phyloP scores from a whole-genome alignment of 1,140 invertebrate species.

The Oscheius sp. region DNA sequence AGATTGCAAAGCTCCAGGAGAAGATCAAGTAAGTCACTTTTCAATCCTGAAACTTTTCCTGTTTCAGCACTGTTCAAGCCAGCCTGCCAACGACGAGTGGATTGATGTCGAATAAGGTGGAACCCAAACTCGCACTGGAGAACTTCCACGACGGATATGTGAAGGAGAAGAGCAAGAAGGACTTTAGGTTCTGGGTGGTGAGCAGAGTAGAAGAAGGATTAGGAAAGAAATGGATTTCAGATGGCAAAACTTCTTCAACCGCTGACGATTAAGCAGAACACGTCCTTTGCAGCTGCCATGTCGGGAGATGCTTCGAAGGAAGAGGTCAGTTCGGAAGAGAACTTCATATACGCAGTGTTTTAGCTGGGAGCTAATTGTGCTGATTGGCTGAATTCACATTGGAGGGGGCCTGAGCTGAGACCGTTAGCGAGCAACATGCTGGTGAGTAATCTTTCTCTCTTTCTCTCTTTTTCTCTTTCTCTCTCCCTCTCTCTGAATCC shows the following conservation, averaged over 20 bases:
- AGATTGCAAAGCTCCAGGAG: slow-evolving; percentile 31
- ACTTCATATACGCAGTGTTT: neutral
- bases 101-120: slow-evolving; percentile 5
- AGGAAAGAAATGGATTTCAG: slow-evolving; percentile 5
- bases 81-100: slow-evolving; percentile 27
- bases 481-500: neutral
- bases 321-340: slow-evolving; percentile 1
- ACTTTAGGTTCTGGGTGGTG: slow-evolving; percentile 43
- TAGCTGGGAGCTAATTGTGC: slow-evolving; percentile 15
- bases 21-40: slow-evolving; percentile 18
- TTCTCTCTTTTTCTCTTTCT: neutral
- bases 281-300: slow-evolving; percentile 9
- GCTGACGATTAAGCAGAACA: neutral
- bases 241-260: slow-evolving; percentile 26
- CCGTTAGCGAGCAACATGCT: slow-evolving; percentile 22
- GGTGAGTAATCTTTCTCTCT: slow-evolving; percentile 11
- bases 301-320: slow-evolving; percentile 5
- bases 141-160: slow-evolving; percentile 40
- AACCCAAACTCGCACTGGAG: slow-evolving; percentile 29
- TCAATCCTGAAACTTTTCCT: neutral
- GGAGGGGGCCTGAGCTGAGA: slow-evolving; percentile 17
- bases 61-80: slow-evolving; percentile 24
- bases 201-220: neutral
- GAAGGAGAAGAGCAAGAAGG: slow-evolving; percentile 34
- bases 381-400: slow-evolving; percentile 22